Base-by-base conservation (phyloP, 2,888 invertebrate genomes). In the Eubasilissa splendida region DNA sequence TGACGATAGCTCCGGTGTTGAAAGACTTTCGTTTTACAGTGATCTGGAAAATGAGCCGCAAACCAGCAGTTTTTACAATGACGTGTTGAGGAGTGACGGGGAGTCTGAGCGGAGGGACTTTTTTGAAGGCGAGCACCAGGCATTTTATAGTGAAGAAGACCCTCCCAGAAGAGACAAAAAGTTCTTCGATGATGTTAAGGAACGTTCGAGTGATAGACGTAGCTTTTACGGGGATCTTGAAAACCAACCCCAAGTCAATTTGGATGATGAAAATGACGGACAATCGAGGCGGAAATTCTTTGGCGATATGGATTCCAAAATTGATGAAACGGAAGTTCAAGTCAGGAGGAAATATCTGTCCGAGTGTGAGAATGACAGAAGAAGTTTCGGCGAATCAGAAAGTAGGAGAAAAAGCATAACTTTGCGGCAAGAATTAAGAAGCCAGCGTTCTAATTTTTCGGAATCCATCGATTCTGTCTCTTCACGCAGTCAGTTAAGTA, bases 381-480 rank as follows among this genome's bases (percentile, higher is more conserved):
- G 80, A 74, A 82, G 80, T 59, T 83, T 83, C 31, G 81, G 81
- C n/a, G 83, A 83, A 53, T 70, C 71, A 9, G 79, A 76, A 12
- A 77, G 79, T 12, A 65, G 81, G 50, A 80, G 78, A 50, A 82
- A 82, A 56, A 73, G 79, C 42, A 59, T 78, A n/a, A 80, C 80
- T n/a, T 58, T 83, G 12, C 80, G 83, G 4, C 81, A 82, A 65
- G 83, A 83, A 59, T 52, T 82, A 52, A 74, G 82, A 4, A 83
- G 77, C 54, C 83, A 83, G 54, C 74, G 83, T 53, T 77, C 81
- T 3, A 79, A 77, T n/a, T 83, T 83, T 63, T 82, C 83, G 3
- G 83, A 83, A 73, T 82, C 83, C 10, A 63, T 82, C n/a, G 83
- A 83, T 66, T 82, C 83, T 10, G 83, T 74, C 3, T 83, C 84